phyloP scores from a whole-genome alignment of 2,797 vertebrate species.

The Sphenodon punctatus region DNA sequence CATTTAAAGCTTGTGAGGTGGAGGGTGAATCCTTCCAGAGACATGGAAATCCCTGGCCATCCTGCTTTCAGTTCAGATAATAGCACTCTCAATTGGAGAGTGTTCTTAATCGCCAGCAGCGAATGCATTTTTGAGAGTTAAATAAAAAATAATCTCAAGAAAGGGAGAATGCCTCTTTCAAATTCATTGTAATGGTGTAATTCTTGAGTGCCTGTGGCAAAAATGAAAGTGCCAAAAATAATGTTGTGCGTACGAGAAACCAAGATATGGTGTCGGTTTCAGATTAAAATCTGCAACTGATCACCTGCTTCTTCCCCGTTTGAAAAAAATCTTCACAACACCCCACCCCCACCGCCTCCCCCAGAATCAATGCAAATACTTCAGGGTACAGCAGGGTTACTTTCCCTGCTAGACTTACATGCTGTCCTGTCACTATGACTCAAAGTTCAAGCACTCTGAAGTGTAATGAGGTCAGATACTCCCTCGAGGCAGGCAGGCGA shows the following conservation, averaged over 20 bases:
- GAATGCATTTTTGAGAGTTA: not conserved
- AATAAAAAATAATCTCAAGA: not conserved
- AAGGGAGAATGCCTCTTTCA: not conserved
- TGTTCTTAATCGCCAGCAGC: not conserved
- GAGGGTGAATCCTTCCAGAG: not conserved
- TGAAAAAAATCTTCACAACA: no score
- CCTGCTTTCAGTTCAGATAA: not conserved
- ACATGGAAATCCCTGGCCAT: not conserved
- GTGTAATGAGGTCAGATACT: slow-evolving; percentile 17
- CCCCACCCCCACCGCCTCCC: no score
- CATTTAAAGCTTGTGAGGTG: not conserved
- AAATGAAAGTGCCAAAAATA: no score
- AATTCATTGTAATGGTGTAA: not conserved
- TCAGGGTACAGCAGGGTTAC: not conserved
- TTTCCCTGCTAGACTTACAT: slow-evolving; percentile 1
- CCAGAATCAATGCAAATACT: not conserved
- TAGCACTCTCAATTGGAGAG: not conserved
- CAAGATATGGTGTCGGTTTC: no score
- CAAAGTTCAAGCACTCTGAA: not conserved
- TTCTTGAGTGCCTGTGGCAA: no score
- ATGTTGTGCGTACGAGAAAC: no score
- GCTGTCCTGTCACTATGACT: slow-evolving; percentile 8
- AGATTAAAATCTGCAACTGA: no score
- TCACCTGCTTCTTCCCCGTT: no score
- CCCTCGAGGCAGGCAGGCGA: not conserved